Evolutionary conservation across 2,888 invertebrate species (phyloP).

Genomic region (Drosophila phalerata): DNA sequence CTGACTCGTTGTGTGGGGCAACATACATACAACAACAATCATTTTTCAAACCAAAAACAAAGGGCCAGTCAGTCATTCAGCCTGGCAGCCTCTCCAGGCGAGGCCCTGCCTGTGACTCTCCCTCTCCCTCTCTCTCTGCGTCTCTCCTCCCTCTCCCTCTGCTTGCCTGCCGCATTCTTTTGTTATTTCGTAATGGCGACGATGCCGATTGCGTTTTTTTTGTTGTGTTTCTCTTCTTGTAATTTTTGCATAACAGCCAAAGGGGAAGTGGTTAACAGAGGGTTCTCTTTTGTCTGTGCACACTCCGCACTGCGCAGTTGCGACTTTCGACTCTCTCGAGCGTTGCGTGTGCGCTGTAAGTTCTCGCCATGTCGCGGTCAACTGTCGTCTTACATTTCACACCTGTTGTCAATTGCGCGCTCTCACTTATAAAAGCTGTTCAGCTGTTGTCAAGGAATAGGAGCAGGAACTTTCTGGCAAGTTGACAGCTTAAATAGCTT

Average conservation of each 20-base stretch:
- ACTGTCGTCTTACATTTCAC: slow-evolving; percentile 55
- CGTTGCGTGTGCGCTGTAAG: slow-evolving; percentile 36
- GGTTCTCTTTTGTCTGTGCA: slow-evolving; percentile 28
- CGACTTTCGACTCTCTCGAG: slow-evolving; percentile 13
- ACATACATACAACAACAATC: slow-evolving; percentile 56
- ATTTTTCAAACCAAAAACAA: slow-evolving; percentile 66
- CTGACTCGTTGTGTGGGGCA: slow-evolving; percentile 57
- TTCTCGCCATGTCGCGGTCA: slow-evolving; percentile 34
- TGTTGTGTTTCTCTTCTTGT: slow-evolving; percentile 31
- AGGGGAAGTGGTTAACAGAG: slow-evolving; percentile 55
- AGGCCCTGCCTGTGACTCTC: slow-evolving; percentile 26
- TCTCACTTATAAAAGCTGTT: slow-evolving; percentile 38
- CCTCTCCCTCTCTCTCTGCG: neutral
- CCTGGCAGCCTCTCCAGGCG: slow-evolving; percentile 40
- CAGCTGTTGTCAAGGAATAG: slow-evolving; percentile 9
- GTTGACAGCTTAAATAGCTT: slow-evolving; percentile 65
- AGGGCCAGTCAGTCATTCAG: slow-evolving; percentile 60
- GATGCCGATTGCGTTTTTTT: slow-evolving; percentile 44
- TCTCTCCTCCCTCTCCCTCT: neutral
- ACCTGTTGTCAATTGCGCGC: slow-evolving; percentile 63
- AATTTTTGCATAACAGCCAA: slow-evolving; percentile 48
- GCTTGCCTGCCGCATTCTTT: slow-evolving; percentile 66
- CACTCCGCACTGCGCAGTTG: slow-evolving; percentile 11
- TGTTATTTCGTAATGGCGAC: slow-evolving; percentile 76
- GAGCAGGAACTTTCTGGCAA: slow-evolving; percentile 37